Conservation (phyloP, 1,140 invertebrate species). For the Trichogramma pretiosum region DNA sequence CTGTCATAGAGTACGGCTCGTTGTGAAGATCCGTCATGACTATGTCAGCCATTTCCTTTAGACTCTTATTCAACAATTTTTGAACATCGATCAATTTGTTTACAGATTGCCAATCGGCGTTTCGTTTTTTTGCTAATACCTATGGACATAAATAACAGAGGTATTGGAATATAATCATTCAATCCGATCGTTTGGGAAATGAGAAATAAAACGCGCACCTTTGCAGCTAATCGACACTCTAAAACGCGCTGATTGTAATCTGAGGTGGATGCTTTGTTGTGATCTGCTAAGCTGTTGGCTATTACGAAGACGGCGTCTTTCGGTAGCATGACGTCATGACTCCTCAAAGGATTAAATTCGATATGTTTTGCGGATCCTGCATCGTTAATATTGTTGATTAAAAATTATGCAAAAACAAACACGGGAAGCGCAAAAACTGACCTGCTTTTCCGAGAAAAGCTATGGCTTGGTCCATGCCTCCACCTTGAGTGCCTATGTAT, state of each 20-base stretch:
- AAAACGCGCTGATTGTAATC: slow-evolving; percentile 89
- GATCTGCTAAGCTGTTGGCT: slow-evolving; percentile 78
- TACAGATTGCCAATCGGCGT: slow-evolving; percentile 55
- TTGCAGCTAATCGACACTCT: slow-evolving; percentile 85
- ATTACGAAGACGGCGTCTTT: slow-evolving; percentile 81
- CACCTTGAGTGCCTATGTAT: slow-evolving; percentile 91
- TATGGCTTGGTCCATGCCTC: slow-evolving; percentile 99
- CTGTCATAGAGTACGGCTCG: slow-evolving; percentile 64
- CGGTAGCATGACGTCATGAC: slow-evolving; percentile 72
- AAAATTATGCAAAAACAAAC: not conserved
- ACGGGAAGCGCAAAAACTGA: slow-evolving; percentile 32
- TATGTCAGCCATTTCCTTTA: slow-evolving; percentile 61
- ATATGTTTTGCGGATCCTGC: slow-evolving; percentile 85
- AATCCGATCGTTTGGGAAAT: not conserved
- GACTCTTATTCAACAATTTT: slow-evolving; percentile 48
- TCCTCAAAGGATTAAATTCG: slow-evolving; percentile 82
- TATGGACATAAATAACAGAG: slow-evolving; percentile 24
- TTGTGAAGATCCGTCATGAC: slow-evolving; percentile 58
- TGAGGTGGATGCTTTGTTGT: slow-evolving; percentile 87
- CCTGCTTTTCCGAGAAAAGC: slow-evolving; percentile 84
- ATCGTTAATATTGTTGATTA: too few species aligned
- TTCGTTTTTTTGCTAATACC: slow-evolving; percentile 62
- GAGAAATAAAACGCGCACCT: slow-evolving; percentile 48
- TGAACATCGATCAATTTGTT: slow-evolving; percentile 65
- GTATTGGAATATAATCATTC: too few species aligned